phyloP scores from a whole-genome alignment of 2,797 vertebrate species.

The Atherinosoma microstoma region DNA sequence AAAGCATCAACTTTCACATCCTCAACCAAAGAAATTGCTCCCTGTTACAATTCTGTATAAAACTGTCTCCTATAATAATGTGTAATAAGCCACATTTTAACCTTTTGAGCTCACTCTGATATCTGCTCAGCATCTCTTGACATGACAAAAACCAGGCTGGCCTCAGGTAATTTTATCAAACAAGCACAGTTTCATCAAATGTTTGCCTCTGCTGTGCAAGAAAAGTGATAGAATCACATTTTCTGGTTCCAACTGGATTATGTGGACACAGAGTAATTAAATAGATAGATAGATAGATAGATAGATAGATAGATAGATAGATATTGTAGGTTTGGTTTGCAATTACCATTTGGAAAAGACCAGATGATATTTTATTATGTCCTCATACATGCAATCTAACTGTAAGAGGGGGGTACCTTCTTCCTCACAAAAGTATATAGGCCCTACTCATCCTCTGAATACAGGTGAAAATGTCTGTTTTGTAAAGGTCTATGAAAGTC shows the following conservation, averaged over 20 bases:
- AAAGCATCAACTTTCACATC: conserved; percentile 1
- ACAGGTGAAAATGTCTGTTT: background rate
- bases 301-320: too few species aligned
- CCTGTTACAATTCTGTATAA: background rate
- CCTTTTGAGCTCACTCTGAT: conserved; percentile 4
- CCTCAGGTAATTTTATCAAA: conserved; percentile 36
- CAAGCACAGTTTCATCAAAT: conserved; percentile 33
- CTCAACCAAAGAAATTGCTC: conserved; percentile 3
- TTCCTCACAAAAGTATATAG: background rate
- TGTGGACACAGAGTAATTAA: background rate
- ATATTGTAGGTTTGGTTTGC: too few species aligned
- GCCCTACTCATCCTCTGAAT: background rate
- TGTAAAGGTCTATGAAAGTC: background rate
- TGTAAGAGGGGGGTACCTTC: too few species aligned
- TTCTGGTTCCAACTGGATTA: conserved; percentile 9
- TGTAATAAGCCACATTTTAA: background rate
- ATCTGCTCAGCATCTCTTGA: conserved; percentile 4
- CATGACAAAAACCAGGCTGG: conserved; percentile 20
- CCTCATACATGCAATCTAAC: too few species aligned
- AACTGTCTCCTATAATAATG: background rate
- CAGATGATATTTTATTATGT: too few species aligned
- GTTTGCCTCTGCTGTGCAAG: conserved; percentile 2
- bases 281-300: background rate
- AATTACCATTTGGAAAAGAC: too few species aligned
- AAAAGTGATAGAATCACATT: conserved; percentile 24